Conservation (phyloP, 2,888 invertebrate genomes). For the Geophilus truncorum region DNA sequence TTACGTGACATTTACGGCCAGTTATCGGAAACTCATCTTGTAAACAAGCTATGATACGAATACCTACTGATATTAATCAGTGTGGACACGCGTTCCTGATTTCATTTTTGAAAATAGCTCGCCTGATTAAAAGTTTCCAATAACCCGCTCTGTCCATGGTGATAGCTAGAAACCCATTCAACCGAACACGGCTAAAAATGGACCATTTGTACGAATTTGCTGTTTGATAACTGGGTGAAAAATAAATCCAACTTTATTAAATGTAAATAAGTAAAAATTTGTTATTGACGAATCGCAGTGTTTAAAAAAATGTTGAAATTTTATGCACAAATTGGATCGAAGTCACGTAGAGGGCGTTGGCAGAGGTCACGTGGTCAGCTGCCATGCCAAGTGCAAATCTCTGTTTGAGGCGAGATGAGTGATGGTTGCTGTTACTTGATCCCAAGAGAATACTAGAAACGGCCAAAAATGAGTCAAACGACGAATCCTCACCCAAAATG, state of each 20-base stretch:
- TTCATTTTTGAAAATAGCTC: neutral
- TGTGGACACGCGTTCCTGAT: neutral
- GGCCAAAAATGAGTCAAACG: neutral
- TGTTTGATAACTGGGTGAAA: neutral
- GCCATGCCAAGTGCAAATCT: slow-evolving; percentile 6
- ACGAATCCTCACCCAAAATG: neutral
- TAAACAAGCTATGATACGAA: neutral
- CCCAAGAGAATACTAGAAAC: neutral
- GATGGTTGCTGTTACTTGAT: neutral
- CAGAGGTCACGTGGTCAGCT: slow-evolving; percentile 7
- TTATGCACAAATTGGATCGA: neutral
- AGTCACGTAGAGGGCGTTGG: slow-evolving; percentile 7
- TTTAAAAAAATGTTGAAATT: neutral
- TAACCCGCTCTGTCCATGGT: slow-evolving; percentile 1
- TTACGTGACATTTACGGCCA: no score
- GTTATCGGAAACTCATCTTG: neutral
- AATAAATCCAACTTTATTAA: no score
- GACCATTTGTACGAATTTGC: neutral
- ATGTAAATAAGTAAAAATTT: no score
- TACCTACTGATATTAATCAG: neutral
- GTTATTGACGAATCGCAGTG: no score
- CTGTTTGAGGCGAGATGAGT: neutral
- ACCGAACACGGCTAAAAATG: neutral
- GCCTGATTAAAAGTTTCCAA: slow-evolving; percentile 10
- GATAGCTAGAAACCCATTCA: neutral